phyloP scores from a whole-genome alignment of 2,888 invertebrate species.

The Acanthosoma haemorrhoidale region DNA sequence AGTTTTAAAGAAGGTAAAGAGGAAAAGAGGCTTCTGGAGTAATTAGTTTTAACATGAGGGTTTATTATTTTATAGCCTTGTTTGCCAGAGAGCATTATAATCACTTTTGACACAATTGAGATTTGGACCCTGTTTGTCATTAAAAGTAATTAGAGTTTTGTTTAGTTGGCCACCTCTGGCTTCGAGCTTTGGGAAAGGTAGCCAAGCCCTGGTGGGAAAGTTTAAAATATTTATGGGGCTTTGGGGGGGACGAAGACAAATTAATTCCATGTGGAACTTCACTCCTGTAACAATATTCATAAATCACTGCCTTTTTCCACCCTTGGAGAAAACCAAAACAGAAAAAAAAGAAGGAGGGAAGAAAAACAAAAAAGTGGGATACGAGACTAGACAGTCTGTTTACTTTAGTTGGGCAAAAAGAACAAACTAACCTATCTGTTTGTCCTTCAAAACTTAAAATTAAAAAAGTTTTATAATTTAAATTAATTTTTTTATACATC shows the following conservation, averaged over 20 bases:
- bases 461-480: no score
- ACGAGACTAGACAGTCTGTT: neutral
- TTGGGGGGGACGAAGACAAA: constrained; percentile 17
- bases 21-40: constrained; percentile 11
- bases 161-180: neutral
- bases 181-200: neutral
- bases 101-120: constrained; percentile 17
- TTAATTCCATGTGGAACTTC: constrained; percentile 24
- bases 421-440: no score
- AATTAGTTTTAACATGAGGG: constrained; percentile 4
- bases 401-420: neutral
- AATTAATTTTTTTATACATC: no score
- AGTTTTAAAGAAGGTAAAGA: neutral
- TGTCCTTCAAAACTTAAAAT: no score
- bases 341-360: neutral
- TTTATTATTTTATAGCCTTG: constrained; percentile 9
- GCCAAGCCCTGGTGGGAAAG: neutral
- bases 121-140: neutral
- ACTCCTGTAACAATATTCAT: constrained; percentile 21
- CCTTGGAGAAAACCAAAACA: neutral
- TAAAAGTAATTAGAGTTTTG: constrained; percentile 27
- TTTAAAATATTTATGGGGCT: constrained; percentile 26
- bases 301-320: neutral
- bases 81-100: neutral
- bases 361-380: neutral